These are phyloP conservation scores for Pteria penguin DNA, from an alignment of 2,888 invertebrate genomes.

Conservation along the genomic window DNA sequence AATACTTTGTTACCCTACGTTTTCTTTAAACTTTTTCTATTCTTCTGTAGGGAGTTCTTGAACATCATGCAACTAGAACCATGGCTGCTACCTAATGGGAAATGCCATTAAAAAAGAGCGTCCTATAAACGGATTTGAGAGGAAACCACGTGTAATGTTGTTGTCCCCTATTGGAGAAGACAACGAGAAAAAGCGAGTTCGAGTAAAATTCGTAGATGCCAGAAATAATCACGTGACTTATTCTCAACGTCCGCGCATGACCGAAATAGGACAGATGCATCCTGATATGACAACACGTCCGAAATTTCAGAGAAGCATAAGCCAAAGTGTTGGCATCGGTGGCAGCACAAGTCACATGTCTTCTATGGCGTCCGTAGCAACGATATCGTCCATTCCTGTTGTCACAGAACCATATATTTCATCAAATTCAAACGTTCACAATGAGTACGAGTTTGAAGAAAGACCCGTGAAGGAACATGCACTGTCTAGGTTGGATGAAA, in stretches of 20 bases:
- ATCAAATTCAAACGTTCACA: neutral
- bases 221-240: constrained; percentile 38
- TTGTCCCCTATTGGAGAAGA: constrained; percentile 46
- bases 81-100: constrained; percentile 16
- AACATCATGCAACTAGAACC: no score
- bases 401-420: constrained; percentile 4
- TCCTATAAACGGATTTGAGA: neutral
- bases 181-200: constrained; percentile 12
- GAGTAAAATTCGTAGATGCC: constrained; percentile 52
- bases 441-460: constrained; percentile 12
- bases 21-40: no score
- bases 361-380: constrained; percentile 20
- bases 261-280: constrained; percentile 50
- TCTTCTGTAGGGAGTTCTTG: no score
- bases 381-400: constrained; percentile 1
- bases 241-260: constrained; percentile 53
- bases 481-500: constrained; percentile 14
- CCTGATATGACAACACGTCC: constrained; percentile 36
- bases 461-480: constrained; percentile 6
- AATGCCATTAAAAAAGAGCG: constrained; percentile 6
- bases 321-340: constrained; percentile 25
- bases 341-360: neutral
- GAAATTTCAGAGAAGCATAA: constrained; percentile 34
- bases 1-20: no score
- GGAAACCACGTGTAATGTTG: constrained; percentile 48